Evolutionary conservation across 2,113 vertebrate genomes (phyloP).

Genomic region (Reinhardtius hippoglossoides): DNA sequence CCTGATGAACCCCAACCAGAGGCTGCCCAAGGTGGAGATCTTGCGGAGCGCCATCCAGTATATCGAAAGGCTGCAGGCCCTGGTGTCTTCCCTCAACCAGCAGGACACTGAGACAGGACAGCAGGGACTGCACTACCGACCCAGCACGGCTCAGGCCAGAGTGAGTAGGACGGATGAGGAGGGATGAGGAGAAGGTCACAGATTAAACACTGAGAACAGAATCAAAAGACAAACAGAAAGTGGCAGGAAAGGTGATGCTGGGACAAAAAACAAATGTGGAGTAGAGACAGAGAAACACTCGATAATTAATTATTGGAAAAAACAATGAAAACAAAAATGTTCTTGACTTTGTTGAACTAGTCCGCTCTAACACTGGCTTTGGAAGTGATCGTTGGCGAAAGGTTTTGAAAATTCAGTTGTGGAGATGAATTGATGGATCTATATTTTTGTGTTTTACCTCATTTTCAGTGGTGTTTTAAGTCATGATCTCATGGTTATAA

Average conservation of each 20-base stretch:
- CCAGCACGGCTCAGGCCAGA: slow-evolving; percentile 77
- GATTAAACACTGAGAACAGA: background rate
- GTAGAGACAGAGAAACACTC: background rate
- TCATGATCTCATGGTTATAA: background rate
- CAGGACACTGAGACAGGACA: slow-evolving; percentile 90
- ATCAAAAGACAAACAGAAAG: background rate
- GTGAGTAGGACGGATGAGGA: slow-evolving; percentile 82
- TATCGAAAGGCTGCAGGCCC: slow-evolving; percentile 94
- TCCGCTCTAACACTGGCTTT: background rate
- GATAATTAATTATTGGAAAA: background rate
- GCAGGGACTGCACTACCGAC: slow-evolving; percentile 86
- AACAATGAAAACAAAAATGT: background rate
- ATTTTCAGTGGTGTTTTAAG: background rate
- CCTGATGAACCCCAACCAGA: slow-evolving; percentile 96
- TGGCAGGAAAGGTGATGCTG: background rate
- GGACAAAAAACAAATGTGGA: background rate
- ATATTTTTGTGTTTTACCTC: background rate
- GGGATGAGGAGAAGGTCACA: slow-evolving; percentile 14
- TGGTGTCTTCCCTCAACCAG: slow-evolving; percentile 96
- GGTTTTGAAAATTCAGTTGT: background rate
- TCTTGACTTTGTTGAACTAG: slow-evolving; percentile 2
- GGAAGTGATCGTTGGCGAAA: background rate
- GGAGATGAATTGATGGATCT: background rate
- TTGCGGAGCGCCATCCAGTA: slow-evolving; percentile 98
- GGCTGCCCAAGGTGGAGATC: slow-evolving; percentile 98